Evolutionary conservation across 2,888 invertebrate genomes (phyloP), one percentile per base, ranked within the genome.

Genomic region (Polia nebulosa): DNA sequence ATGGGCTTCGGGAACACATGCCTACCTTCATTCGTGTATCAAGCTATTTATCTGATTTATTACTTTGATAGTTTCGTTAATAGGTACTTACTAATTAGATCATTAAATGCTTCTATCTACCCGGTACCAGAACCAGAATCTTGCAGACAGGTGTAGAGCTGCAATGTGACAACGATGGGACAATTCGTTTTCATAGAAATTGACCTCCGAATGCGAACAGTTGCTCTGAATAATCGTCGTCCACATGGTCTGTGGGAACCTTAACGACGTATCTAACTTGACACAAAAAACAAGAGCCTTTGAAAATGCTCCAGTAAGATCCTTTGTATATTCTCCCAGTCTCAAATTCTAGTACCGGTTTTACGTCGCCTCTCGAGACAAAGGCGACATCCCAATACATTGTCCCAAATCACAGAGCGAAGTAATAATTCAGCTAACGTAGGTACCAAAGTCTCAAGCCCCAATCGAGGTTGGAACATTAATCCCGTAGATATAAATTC

Each of bases 401-500:
- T 62, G 22, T 36, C 55, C 32, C 55, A 55, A 60, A 63, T 44
- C 56, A 57, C 64, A 32, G 49, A 70, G 49, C 22, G 27, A 9
- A 44, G 61, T 79, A 74, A 82, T 80, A 80, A 80, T 75, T 82
- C 67, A 75, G 51, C 34, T 47, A 34, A 71, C 53, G 41, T 29
- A 58, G 41, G 51, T 52, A 67, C 44, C 32, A 44, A 51, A 25
- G 64, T 39, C 44, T 11, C 44, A 51, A 29, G 22, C 41, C 53
- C 61, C 59, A 63, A 81, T 81, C 65, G 59, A 62, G 64, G 57
- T 53, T 39, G 60, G 29, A 71, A 83, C 72, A 70, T 83, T 76
- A 72, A 76, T 80, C 69, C 41, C 1, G n/a, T 9, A 53, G 67
- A 65, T 57, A 80, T 82, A 76, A 83, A 83, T 72, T 53, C 58